A percentile compares a stretch with the other conserved stretches of the same genome.
These are phyloP conservation scores for Pygmarrhopalites habei DNA, from an alignment of 1,140 invertebrate genomes.

Conservation along the genomic window DNA sequence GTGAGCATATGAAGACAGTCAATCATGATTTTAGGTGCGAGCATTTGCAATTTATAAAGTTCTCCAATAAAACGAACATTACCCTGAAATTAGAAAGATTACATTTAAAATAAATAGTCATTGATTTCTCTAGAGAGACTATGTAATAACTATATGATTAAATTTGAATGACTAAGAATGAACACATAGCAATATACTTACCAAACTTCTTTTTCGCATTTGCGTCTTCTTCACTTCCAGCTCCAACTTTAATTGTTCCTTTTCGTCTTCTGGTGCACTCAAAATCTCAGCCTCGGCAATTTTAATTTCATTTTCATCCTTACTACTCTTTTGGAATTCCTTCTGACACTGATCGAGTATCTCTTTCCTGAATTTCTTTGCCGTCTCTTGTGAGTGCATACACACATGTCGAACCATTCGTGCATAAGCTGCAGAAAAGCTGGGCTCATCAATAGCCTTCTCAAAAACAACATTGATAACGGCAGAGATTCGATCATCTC, in stretches of 20 bases:
- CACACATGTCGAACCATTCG: conserved; percentile 51
- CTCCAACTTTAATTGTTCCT: conserved; percentile 38
- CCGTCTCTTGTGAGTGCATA: conserved; percentile 19
- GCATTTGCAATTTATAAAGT: conserved; percentile 84
- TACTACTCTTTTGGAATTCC: conserved; percentile 74
- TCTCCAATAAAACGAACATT: conserved; percentile 68
- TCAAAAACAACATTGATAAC: conserved; percentile 85
- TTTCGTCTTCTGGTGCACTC: conserved; percentile 52
- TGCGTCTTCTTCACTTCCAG: conserved; percentile 34
- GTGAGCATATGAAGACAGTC: conserved; percentile 74
- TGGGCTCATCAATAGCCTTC: conserved; percentile 83
- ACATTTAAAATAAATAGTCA: no score
- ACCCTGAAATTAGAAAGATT: no score
- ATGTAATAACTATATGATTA: no score
- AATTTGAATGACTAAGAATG: no score
- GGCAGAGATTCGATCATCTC: conserved; percentile 64
- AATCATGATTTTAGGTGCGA: conserved; percentile 82
- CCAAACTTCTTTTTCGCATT: conserved; percentile 19
- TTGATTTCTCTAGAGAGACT: no score
- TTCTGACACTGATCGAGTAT: conserved; percentile 76
- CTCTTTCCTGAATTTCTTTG: conserved; percentile 64
- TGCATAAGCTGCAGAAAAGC: conserved; percentile 84
- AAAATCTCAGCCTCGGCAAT: conserved; percentile 52
- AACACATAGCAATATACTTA: no score
- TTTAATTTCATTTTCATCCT: conserved; percentile 49